phyloP scores from a whole-genome alignment of 1,140 invertebrate species.

The Lysiphlebus fabarum region DNA sequence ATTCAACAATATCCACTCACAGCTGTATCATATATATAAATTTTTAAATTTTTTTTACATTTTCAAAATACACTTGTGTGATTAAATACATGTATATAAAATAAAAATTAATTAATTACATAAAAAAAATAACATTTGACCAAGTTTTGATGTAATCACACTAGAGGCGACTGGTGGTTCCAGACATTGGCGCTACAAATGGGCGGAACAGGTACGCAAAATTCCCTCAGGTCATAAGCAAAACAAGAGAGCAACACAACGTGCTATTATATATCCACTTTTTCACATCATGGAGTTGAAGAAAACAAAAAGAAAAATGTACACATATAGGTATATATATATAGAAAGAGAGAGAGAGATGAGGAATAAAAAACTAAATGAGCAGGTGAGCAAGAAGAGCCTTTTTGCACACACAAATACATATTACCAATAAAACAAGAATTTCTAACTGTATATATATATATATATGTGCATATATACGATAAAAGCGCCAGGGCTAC shows the following conservation, averaged over 20 bases:
- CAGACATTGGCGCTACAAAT: slow-evolving; percentile 52
- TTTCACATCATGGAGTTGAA: slow-evolving; percentile 6
- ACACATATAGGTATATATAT: slow-evolving; percentile 14
- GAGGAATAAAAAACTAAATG: slow-evolving; percentile 20
- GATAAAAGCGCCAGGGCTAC: slow-evolving; percentile 30
- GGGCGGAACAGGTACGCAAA: slow-evolving; percentile 45
- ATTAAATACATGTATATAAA: no score
- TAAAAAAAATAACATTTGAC: no score
- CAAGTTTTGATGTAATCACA: slow-evolving; percentile 12
- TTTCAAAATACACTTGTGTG: no score
- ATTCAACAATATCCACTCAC: background rate
- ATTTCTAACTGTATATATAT: no score
- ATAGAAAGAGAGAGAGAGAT: slow-evolving; percentile 18
- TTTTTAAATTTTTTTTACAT: no score
- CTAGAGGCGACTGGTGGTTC: slow-evolving; percentile 34
- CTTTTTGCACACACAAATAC: no score
- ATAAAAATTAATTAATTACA: no score
- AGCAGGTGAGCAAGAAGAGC: slow-evolving; percentile 14
- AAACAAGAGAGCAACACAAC: slow-evolving; percentile 37
- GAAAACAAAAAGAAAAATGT: slow-evolving; percentile 1
- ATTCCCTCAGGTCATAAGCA: slow-evolving; percentile 44
- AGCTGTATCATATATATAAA: no score
- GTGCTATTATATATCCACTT: background rate
- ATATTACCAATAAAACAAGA: no score
- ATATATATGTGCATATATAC: background rate